Evolutionary conservation across 2,113 vertebrate species (phyloP).

Genomic region (Platysteira castanea): DNA sequence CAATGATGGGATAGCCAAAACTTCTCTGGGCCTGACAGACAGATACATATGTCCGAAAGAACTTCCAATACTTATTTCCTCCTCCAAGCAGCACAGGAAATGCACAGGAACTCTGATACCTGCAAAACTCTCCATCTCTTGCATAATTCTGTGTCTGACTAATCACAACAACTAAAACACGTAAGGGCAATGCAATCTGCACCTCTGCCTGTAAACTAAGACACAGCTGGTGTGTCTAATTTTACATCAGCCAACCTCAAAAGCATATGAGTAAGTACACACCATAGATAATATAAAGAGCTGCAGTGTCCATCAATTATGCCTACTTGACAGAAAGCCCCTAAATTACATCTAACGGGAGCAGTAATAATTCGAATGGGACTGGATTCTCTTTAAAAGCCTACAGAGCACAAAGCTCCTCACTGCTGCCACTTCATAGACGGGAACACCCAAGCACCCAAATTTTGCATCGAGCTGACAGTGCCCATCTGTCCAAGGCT

Average conservation of each 20-base stretch:
- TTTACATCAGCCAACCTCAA: background rate
- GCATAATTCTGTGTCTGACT: background rate
- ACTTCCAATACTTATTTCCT: background rate
- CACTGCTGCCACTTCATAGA: background rate
- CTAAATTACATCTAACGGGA: background rate
- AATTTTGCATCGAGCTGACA: background rate
- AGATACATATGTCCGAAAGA: background rate
- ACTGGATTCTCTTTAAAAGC: background rate
- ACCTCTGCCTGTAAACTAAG: background rate
- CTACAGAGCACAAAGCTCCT: background rate
- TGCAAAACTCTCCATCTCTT: background rate
- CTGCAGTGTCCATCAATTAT: background rate
- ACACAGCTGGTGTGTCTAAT: background rate
- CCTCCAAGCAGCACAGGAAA: background rate
- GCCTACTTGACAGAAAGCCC: background rate
- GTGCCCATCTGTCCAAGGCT: background rate
- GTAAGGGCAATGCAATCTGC: background rate
- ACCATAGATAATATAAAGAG: background rate
- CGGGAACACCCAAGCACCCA: background rate
- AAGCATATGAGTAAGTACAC: background rate
- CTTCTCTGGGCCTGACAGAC: background rate
- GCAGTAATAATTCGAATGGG: background rate
- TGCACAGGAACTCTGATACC: background rate
- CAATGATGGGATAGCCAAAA: background rate
- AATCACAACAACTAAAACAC: background rate